Evolutionary conservation across 2,113 vertebrate species (phyloP), one percentile per base, ranked within the genome.

Genomic region (Platichthys stellatus): DNA sequence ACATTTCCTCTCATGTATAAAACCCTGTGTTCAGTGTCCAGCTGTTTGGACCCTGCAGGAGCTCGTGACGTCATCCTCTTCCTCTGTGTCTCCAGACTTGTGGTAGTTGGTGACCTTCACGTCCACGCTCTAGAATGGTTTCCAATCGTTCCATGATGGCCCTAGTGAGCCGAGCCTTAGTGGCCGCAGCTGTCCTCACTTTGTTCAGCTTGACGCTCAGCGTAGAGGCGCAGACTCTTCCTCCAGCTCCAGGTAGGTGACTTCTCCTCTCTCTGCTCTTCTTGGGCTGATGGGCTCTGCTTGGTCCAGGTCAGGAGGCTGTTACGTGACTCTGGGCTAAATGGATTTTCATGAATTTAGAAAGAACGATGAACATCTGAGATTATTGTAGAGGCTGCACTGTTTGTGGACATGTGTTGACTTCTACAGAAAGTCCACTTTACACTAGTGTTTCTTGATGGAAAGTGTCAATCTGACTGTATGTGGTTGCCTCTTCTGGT

Each of bases 291-390:
- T 67, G 18, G n/a, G 67, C 24, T 78, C 85, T 76, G 76, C 78
- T 78, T 45, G 20, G 23, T 26, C 4, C 54, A 5, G 31, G 61
- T 90, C 90, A 90, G 79, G 70, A 82, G 86, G 23, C 12, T 65
- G 83, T 92, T 89, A 91, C 85, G 81, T 91, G 91, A 90, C 79
- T 17, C 13, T 40, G 66, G 18, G 20, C 28, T 58, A 21, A 63
- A 60, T 6, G 45, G 51, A 72, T 56, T 76, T 78, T 26, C 31
- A 35, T 49, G 3, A 72, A 56, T 35, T n/a, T 45, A 38, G 13
- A 31, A 54, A 24, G 56, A 56, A 28, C 69, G 21, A 23, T 15
- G 69, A 58, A 26, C 9, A 7, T 76, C 6, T 62, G 0, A 15
- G 8, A 24, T n/a, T 7, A 1, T 9, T 18, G 4, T 21, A 2